Evolutionary conservation across 2,888 invertebrate genomes (phyloP), one percentile per base, ranked within the genome.

Genomic region (Microctonus brassicae): DNA sequence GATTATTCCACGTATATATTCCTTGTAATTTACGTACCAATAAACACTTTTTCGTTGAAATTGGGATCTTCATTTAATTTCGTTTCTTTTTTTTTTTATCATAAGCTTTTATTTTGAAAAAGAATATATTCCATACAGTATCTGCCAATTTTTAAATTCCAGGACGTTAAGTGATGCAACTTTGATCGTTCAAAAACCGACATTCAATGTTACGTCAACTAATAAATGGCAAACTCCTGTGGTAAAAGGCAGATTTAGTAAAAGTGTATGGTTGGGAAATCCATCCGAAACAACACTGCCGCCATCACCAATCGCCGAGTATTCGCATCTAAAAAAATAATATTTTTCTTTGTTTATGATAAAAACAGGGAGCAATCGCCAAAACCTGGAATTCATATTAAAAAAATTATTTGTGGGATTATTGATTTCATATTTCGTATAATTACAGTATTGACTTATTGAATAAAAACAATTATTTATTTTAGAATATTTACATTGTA

Each of bases 381-480:
- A 13, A 2, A 13, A 39, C n/a, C 13, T 13, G 9, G n/a, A n/a
- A 13, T n/a, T n/a, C n/a, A n/a, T n/a, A n/a, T n/a, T n/a, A n/a
- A n/a, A 39, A 39, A 39, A 13, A 13, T 1, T 1, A 22, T 22
- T 22, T 10, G 10, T 20, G 7, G 20, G 22, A 20, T 53, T 22
- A 7, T 36, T 60, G 36, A 22, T 10, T 20, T 33, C 11, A 67
- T 24, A n/a, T 29, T 60, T 55, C 7, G 29, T 10, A 20, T 29
- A 42, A 60, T 58, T n/a, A 11, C 26, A 57, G 26, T 66, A 24
- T 60, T 26, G 17, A 72, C 13, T 69, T 39, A 22, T 79, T 81
- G 83, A 84, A 85, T 86, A 86, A 85, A 86, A 86, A 86, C 84
- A 85, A 85, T 86, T 83, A 86, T 86, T 86, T 86, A 86, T 86